Base-by-base conservation (phyloP, 2,113 vertebrate species). In the Trachemys scripta region DNA sequence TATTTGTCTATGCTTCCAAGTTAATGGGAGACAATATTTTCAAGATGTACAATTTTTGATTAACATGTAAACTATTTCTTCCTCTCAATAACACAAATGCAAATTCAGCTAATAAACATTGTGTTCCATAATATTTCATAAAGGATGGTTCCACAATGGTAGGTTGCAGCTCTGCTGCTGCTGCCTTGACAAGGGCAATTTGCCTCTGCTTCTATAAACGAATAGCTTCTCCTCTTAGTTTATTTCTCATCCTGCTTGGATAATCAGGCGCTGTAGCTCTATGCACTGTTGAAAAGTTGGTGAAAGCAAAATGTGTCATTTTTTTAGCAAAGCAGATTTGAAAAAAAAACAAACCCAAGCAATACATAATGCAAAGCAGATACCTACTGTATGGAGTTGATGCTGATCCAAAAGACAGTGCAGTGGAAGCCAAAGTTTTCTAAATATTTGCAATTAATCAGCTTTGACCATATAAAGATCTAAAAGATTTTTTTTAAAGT, bases 391-490 rank as follows among this genome's bases (percentile, higher is more conserved):
- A 38, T 3, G 9, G n/a, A 88, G 35, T 16, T 94, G 81, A 86
- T 83, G 79, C 82, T 42, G 85, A 93, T 87, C 87, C 91, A 93
- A 92, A 92, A 88, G 72, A 35, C 49, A 11, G 5, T 86, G 8
- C 76, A 87, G 59, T 13, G 80, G 31, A 90, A 93, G 69, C 56
- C 14, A 95, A 31, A 57, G 65, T 90, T 98, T 91, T 93, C 87
- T 62, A 47, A 95, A 94, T 95, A 49, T 38, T 45, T 91, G 16
- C 51, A 84, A 47, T 95, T 97, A 96, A 78, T 8, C 83, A 95
- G 62, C 56, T 89, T 91, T 80, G 90, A 93, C 92, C 35, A 62
- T 25, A 76, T 22, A 87, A 87, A 11, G 49, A 72, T 90, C 35
- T 85, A 62, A 95, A 84, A 94, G 22, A 85, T 92, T 85, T 42